Percentiles rank a stretch among this genome's conserved stretches.
These are phyloP conservation scores for Rugalucina vietnamica DNA, from an alignment of 2,888 invertebrate species.

Conservation along the genomic window DNA sequence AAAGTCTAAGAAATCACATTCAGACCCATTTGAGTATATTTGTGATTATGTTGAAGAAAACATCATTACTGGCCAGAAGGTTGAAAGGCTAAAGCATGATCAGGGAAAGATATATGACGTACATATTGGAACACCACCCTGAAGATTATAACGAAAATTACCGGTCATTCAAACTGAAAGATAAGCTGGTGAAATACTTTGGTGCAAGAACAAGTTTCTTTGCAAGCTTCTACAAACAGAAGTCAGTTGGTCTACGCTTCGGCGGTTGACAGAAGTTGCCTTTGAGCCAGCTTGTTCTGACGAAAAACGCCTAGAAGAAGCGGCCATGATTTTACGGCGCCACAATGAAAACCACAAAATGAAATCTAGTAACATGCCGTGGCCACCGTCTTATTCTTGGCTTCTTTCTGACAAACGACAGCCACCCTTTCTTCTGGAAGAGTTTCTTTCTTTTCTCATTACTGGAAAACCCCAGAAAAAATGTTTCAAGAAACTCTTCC, in stretches of 20 bases:
- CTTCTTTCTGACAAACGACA: not conserved
- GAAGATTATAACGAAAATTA: slow-evolving; percentile 39
- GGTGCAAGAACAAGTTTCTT: too few relatives aligned
- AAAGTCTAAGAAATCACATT: too few relatives aligned
- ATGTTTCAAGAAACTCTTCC: too few relatives aligned
- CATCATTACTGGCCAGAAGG: not conserved
- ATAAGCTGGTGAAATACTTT: slow-evolving; percentile 34
- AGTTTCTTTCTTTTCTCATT: not conserved
- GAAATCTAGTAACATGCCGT: not conserved
- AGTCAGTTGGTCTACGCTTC: too few relatives aligned
- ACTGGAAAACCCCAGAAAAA: not conserved
- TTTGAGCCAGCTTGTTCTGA: slow-evolving; percentile 55
- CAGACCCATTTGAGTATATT: not conserved
- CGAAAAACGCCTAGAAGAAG: slow-evolving; percentile 31
- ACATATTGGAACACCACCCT: slow-evolving; percentile 30
- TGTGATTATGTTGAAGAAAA: not conserved
- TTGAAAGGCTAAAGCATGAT: slow-evolving; percentile 23
- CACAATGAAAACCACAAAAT: too few relatives aligned
- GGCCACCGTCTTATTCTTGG: not conserved
- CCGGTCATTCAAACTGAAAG: slow-evolving; percentile 52
- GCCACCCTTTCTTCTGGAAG: not conserved
- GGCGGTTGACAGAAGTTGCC: slow-evolving; percentile 42
- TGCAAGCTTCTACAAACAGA: too few relatives aligned
- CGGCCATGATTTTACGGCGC: slow-evolving; percentile 45
- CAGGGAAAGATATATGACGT: slow-evolving; percentile 22